Evolutionary conservation across 2,888 invertebrate genomes (phyloP).

Genomic region (Hypomecis atomaria): DNA sequence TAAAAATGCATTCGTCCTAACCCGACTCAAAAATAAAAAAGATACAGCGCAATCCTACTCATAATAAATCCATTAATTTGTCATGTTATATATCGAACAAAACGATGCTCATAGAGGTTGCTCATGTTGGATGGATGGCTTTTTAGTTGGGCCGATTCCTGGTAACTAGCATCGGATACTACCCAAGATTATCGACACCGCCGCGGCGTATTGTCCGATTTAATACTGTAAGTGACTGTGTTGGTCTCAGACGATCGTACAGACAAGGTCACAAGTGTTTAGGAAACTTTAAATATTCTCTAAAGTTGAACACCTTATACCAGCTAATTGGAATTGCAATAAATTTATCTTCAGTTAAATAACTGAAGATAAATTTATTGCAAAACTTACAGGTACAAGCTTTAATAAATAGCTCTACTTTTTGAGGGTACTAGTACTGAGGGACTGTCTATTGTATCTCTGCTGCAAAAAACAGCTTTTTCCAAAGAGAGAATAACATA

Average conservation of each 20-base stretch:
- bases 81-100: conserved; percentile 81
- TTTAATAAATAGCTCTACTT: too few species aligned
- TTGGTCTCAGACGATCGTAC: conserved; percentile 56
- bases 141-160: conserved; percentile 59
- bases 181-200: conserved; percentile 73
- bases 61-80: conserved; percentile 85
- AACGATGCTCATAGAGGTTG: conserved; percentile 33
- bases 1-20: conserved; percentile 84
- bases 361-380: too few species aligned
- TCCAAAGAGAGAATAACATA: too few species aligned
- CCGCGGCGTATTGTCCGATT: conserved; percentile 69
- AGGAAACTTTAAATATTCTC: background rate
- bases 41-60: conserved; percentile 73
- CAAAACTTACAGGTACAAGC: too few species aligned
- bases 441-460: too few species aligned
- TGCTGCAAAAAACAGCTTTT: too few species aligned
- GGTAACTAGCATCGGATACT: conserved; percentile 74
- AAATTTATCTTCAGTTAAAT: too few species aligned
- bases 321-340: too few species aligned
- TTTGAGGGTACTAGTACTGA: too few species aligned
- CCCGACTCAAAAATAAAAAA: conserved; percentile 77
- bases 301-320: too few species aligned
- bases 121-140: conserved; percentile 37
- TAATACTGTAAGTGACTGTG: conserved; percentile 75
- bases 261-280: conserved; percentile 49